phyloP scores from a whole-genome alignment of 92 coral and sea anemone genomes.

The Actinostola sp. region DNA sequence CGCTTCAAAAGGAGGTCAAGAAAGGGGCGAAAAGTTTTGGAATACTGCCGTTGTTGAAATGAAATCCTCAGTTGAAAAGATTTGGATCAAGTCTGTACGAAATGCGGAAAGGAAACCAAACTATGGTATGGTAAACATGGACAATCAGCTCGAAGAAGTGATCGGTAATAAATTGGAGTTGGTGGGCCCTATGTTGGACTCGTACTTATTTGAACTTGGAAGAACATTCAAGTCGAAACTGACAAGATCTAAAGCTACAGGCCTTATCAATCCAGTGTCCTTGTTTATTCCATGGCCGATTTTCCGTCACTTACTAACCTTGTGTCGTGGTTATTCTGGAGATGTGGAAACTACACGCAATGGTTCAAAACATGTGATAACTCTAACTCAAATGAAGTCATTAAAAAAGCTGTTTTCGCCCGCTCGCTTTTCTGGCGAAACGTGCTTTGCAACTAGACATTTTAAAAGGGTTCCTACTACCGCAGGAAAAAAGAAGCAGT shows the following conservation, averaged over 20 bases:
- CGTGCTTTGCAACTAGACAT: conserved; percentile 53
- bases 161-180: conserved; percentile 51
- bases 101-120: conserved; percentile 52
- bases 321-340: conserved; percentile 53
- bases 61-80: conserved; percentile 52
- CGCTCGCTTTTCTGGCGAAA: conserved; percentile 51
- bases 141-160: conserved; percentile 52
- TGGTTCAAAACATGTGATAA: conserved; percentile 27
- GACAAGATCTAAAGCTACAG: conserved; percentile 53
- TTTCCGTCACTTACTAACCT: conserved; percentile 38
- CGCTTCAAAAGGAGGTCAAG: conserved; percentile 10
- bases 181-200: conserved; percentile 60
- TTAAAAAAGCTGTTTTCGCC: conserved; percentile 38
- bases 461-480: conserved; percentile 55
- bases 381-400: conserved; percentile 23
- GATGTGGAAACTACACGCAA: conserved; percentile 25
- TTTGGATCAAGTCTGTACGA: conserved; percentile 52
- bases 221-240: conserved; percentile 23
- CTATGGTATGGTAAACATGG: conserved; percentile 53
- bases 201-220: conserved; percentile 56
- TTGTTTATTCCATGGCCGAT: conserved; percentile 49
- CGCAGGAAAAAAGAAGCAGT: conserved; percentile 27
- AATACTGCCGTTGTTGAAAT: conserved; percentile 39
- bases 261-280: conserved; percentile 40
- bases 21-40: conserved; percentile 48